Evolutionary conservation across 2,113 vertebrate species (phyloP).

Genomic region (Uria lomvia): DNA sequence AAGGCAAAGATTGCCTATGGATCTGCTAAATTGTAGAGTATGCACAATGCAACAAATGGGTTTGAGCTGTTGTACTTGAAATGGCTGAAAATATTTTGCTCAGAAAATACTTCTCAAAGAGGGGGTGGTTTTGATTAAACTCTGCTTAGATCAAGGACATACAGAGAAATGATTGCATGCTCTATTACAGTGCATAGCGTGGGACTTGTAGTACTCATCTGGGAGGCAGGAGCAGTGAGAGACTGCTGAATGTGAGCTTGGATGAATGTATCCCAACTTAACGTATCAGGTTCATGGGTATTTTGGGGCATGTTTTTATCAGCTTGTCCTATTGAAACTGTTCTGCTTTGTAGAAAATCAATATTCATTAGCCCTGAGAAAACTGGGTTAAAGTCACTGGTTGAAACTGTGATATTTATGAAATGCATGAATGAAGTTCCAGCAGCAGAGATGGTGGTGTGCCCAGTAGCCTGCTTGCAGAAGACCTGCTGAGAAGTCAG

Average conservation of each 20-base stretch:
- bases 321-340: background rate
- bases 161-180: background rate
- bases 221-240: background rate
- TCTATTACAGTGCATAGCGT: background rate
- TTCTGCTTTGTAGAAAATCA: background rate
- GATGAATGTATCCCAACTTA: background rate
- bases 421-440: background rate
- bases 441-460: background rate
- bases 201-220: background rate
- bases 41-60: background rate
- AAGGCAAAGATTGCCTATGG: background rate
- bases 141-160: background rate
- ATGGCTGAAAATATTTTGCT: conserved; percentile 3
- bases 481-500: background rate
- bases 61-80: conserved; percentile 21
- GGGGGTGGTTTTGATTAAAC: background rate
- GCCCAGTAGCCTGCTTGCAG: background rate
- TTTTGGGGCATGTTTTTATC: background rate
- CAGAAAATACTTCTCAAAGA: background rate
- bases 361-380: background rate
- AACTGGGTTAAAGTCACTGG: background rate
- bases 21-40: background rate
- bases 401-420: background rate
- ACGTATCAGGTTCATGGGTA: background rate
- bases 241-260: background rate